Evolutionary conservation across 2,113 vertebrate species (phyloP).

Genomic region (Nettapus auritus): DNA sequence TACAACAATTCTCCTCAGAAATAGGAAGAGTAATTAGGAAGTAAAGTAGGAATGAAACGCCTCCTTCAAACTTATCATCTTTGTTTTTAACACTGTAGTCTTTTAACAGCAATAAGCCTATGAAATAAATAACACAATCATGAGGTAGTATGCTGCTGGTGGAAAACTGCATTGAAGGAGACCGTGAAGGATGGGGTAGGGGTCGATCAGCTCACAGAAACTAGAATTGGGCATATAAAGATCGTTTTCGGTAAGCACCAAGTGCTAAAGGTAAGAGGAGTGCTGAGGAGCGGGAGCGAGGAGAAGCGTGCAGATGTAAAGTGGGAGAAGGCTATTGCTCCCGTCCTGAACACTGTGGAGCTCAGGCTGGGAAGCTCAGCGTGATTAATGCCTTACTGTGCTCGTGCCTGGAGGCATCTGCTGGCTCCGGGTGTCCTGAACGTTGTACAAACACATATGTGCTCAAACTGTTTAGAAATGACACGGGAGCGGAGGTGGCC

Average conservation of each 20-base stretch:
- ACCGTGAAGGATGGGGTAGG: neutral
- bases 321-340: neutral
- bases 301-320: neutral
- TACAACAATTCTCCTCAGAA: neutral
- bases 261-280: neutral
- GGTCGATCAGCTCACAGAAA: neutral
- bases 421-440: conserved; percentile 13
- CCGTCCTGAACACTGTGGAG: neutral
- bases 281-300: neutral
- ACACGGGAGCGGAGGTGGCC: neutral
- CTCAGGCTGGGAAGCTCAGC: neutral
- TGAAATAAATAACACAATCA: too few species aligned
- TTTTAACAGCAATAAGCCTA: too few species aligned
- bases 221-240: neutral
- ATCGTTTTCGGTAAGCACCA: neutral
- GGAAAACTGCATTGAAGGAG: neutral
- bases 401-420: neutral
- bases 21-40: neutral
- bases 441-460: conserved; percentile 27
- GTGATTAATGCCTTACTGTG: conserved; percentile 18
- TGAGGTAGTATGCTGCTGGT: neutral
- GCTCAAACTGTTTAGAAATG: conserved; percentile 3
- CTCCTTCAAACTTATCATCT: neutral
- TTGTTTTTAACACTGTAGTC: too few species aligned
- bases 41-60: neutral